phyloP scores from a whole-genome alignment of 2,113 vertebrate genomes.

The Tachysurus vachellii region DNA sequence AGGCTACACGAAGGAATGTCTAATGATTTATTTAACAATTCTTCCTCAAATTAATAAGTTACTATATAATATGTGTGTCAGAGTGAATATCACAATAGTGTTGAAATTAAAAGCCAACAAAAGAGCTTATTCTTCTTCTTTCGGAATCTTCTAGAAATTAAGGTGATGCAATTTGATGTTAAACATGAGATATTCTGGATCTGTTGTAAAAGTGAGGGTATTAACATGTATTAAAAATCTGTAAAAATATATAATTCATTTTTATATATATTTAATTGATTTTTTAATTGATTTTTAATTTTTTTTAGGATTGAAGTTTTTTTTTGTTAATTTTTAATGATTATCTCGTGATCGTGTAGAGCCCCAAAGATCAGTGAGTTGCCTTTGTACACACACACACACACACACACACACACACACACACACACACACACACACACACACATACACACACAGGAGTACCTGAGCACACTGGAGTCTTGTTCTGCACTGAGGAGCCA shows the following conservation, averaged over 20 bases:
- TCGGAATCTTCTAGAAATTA: neutral
- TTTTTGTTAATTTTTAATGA: neutral
- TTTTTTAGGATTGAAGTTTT: too few species aligned
- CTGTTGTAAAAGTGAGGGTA: neutral
- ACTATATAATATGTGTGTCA: neutral
- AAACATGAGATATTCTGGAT: neutral
- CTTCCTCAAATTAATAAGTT: neutral
- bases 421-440: constrained; percentile 49
- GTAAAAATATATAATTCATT: neutral
- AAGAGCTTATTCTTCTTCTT: neutral
- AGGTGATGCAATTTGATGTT: neutral
- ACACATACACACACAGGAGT: constrained; percentile 62
- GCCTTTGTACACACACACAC: neutral
- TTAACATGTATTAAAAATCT: neutral
- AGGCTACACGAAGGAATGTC: neutral
- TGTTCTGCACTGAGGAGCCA: constrained; percentile 97
- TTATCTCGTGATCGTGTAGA: neutral
- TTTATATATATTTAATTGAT: too few species aligned
- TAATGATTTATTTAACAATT: neutral
- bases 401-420: too few species aligned
- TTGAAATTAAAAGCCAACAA: neutral
- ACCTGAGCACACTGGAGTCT: constrained; percentile 99
- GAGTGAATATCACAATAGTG: neutral
- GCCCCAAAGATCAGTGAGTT: neutral
- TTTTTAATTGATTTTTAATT: too few species aligned